Evolutionary conservation across 2,113 vertebrate species (phyloP), one percentile per base, ranked within the genome.

Genomic region (Pithys albifrons): DNA sequence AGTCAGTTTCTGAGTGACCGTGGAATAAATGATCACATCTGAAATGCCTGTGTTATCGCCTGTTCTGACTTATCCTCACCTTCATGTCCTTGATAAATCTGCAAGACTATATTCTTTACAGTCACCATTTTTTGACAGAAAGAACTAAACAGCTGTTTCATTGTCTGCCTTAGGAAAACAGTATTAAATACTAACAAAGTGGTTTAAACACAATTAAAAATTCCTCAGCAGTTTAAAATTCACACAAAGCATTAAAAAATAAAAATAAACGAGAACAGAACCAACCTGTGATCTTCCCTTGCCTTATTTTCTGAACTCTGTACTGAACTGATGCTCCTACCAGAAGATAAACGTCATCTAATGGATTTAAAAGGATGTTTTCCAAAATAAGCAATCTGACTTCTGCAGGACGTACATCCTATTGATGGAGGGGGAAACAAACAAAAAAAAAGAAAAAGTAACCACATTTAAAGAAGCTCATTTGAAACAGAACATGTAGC

Each of bases 361-460:
- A 98, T 8, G 99, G 99, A 92, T 98, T 99, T 94, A 99, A 97
- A 90, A 99, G 98, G 88, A 99, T 99, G 96, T 99, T 99, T 97
- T 99, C 99, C 95, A 99, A 97, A 93, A 99, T 99, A 96, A 99
- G 98, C 58, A 99, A 97, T 65, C 98, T 98, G 82, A 99, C 98
- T 93, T 99, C 99, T 1, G 99, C 99, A n/a, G 99, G 98, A 22
- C 78, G 98, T 20, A 99, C 99, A 49, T 99, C 98, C 99, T 99
- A 86, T 83, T 75, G 55, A 88, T 45, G 6, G 49, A 86, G 45
- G 52, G 35, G 1, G 22, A 27, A 20, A 29, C 29, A 27, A 20
- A 29, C 29, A 5, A 66, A 66, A 28, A 9, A 39, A 41, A 29
- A 54, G 8, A 25, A 54, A 72, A 80, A 70, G 17, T 12, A 67